Conservation (phyloP, 1,140 invertebrate species). For the Battus philenor region DNA sequence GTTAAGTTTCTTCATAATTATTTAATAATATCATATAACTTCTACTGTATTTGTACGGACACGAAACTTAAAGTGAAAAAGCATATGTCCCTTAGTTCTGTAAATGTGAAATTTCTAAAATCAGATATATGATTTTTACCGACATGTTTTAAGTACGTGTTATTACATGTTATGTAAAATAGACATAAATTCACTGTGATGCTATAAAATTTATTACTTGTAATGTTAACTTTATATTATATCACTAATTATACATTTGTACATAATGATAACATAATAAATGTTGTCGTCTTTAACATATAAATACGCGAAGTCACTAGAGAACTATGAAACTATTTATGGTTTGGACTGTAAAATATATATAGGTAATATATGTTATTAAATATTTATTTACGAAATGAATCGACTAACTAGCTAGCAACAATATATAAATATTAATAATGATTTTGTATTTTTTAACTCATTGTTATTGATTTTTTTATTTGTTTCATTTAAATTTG, state of each 20-base stretch:
- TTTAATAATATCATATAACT: neutral
- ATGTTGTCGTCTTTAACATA: constrained; percentile 19
- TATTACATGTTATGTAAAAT: constrained; percentile 27
- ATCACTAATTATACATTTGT: constrained; percentile 27
- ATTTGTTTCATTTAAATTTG: constrained; percentile 5
- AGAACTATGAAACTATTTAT: constrained; percentile 10
- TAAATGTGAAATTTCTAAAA: constrained; percentile 2
- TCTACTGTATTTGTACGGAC: neutral
- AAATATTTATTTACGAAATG: neutral
- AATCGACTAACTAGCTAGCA: neutral
- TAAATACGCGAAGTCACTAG: constrained; percentile 5
- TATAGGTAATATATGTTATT: constrained; percentile 7
- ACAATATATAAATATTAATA: constrained; percentile 2
- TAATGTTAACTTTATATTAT: constrained; percentile 34
- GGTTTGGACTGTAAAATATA: constrained; percentile 11
- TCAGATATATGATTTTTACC: no score
- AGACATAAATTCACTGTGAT: constrained; percentile 66
- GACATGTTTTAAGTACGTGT: constrained; percentile 5
- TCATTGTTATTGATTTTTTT: no score
- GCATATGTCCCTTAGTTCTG: no score
- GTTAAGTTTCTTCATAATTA: constrained; percentile 3
- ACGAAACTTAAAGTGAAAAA: neutral
- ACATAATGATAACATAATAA: constrained; percentile 29
- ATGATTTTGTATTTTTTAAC: constrained; percentile 6
- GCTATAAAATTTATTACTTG: constrained; percentile 59